Evolutionary conservation across 2,888 invertebrate species (phyloP).

Genomic region (Arctia plantaginis): DNA sequence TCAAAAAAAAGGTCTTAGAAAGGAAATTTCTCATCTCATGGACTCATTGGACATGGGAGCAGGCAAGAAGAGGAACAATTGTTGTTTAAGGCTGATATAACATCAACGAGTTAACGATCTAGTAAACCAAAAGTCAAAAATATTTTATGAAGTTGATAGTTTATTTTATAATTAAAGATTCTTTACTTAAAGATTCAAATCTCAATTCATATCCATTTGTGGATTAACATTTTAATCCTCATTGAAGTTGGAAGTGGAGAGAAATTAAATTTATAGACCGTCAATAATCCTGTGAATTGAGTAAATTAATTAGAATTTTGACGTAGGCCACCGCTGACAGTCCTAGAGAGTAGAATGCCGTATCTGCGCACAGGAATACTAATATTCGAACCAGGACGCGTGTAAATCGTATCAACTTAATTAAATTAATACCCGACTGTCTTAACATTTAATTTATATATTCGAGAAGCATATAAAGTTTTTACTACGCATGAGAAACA

Average conservation of each 20-base stretch:
- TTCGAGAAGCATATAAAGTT: conserved; percentile 31
- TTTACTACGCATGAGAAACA: conserved; percentile 27
- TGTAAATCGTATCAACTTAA: conserved; percentile 22
- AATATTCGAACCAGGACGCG: conserved; percentile 27
- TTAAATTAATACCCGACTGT: conserved; percentile 19
- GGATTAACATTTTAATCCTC: conserved; percentile 11
- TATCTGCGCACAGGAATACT: conserved; percentile 45
- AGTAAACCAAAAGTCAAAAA: background rate
- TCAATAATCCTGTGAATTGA: conserved; percentile 43
- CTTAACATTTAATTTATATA: conserved; percentile 44
- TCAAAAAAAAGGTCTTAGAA: background rate
- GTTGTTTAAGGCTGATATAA: background rate
- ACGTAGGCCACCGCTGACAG: conserved; percentile 48
- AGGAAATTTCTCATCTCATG: background rate
- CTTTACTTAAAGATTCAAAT: background rate
- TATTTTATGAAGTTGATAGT: background rate
- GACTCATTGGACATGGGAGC: background rate
- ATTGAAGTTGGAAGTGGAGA: conserved; percentile 37
- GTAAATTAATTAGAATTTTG: conserved; percentile 56
- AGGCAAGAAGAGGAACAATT: background rate
- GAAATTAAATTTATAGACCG: conserved; percentile 45
- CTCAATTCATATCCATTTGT: background rate
- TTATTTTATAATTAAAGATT: background rate
- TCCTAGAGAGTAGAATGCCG: conserved; percentile 30
- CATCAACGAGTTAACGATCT: background rate